Conservation (phyloP, 1,140 invertebrate genomes). For the Agraylea sexmaculata region DNA sequence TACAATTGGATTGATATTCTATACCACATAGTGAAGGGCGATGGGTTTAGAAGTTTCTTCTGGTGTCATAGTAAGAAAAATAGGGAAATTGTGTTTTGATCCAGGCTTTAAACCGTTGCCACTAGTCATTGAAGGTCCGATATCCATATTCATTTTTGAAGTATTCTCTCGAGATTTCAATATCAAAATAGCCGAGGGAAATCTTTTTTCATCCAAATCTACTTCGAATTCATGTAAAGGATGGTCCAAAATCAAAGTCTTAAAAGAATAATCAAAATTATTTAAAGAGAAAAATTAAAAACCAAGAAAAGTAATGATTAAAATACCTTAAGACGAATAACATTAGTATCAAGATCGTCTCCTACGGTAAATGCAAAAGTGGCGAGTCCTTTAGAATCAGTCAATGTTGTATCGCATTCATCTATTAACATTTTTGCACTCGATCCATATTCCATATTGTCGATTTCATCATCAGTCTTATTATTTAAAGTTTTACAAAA, state of each 20-base stretch:
- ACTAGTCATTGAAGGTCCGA: constrained; percentile 11
- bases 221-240: constrained; percentile 13
- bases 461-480: constrained; percentile 8
- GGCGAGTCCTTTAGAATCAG: constrained; percentile 11
- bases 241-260: constrained; percentile 16
- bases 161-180: constrained; percentile 15
- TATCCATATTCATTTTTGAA: constrained; percentile 13
- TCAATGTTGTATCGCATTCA: constrained; percentile 8
- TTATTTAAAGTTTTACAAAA: constrained; percentile 14
- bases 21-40: constrained; percentile 18
- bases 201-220: constrained; percentile 1
- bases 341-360: constrained; percentile 7
- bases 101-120: constrained; percentile 7
- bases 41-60: constrained; percentile 10
- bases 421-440: constrained; percentile 3
- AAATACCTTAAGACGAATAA: constrained; percentile 14
- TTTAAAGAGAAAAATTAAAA: neutral
- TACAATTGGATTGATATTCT: neutral
- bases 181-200: constrained; percentile 2
- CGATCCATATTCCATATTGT: constrained; percentile 2
- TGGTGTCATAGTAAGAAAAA: constrained; percentile 11
- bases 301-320: neutral
- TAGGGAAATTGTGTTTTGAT: constrained; percentile 13
- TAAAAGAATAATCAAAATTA: constrained; percentile 10
- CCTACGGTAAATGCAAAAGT: constrained; percentile 13